Conservation (phyloP, 2,797 vertebrate species). For the Arctocebus calabarensis region DNA sequence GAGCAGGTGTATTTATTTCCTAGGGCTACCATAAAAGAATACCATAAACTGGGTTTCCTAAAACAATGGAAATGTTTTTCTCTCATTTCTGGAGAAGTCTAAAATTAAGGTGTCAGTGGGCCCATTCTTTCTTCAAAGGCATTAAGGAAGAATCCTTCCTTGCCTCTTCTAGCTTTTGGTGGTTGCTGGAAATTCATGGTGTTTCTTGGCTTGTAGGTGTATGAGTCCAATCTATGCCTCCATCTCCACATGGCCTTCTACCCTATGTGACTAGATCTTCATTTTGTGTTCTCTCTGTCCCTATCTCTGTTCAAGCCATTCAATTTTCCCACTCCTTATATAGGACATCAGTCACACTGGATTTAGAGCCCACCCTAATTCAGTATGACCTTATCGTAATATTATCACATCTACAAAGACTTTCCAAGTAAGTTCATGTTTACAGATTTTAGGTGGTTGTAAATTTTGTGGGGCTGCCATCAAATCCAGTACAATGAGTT, state of each 20-base stretch:
- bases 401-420: not conserved
- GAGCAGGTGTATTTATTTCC: not conserved
- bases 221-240: not conserved
- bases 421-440: not conserved
- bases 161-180: not conserved
- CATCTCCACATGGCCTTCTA: not conserved
- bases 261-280: not conserved
- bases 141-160: not conserved
- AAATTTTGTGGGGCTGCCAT: not conserved
- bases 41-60: not conserved
- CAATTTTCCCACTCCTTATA: not conserved
- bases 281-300: not conserved
- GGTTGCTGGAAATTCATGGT: not conserved
- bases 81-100: not conserved
- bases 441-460: not conserved
- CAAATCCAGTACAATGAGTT: not conserved
- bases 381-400: not conserved
- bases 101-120: not conserved
- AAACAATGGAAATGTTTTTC: not conserved
- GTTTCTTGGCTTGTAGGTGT: not conserved
- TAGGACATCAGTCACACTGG: not conserved
- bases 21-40: not conserved
- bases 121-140: not conserved
- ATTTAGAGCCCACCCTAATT: not conserved
- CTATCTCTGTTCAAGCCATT: not conserved